A percentile compares a stretch with the other conserved stretches of the same genome.
These are phyloP conservation scores for Tolmerus cingulatus DNA, from an alignment of 2,888 invertebrate species.

Conservation along the genomic window DNA sequence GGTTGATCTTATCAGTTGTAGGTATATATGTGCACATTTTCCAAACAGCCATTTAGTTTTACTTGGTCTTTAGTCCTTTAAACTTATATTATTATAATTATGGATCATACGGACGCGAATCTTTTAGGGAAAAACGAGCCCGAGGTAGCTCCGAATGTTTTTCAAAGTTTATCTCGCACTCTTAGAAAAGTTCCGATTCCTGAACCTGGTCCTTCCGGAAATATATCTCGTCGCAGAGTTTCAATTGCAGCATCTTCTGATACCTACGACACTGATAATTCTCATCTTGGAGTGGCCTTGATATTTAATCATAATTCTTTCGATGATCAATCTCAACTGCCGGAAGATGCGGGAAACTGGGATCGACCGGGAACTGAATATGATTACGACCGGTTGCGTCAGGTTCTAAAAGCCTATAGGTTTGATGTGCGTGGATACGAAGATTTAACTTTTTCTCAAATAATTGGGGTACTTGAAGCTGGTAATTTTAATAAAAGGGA, in stretches of 20 bases:
- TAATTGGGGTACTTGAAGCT: constrained; percentile 55
- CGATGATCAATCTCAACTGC: constrained; percentile 51
- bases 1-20: background rate
- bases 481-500: constrained; percentile 59
- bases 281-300: constrained; percentile 66
- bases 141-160: background rate
- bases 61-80: background rate
- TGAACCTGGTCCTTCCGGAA: background rate
- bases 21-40: background rate
- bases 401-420: constrained; percentile 61
- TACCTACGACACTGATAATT: constrained; percentile 65
- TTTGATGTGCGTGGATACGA: constrained; percentile 64
- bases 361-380: constrained; percentile 67
- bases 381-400: constrained; percentile 66
- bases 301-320: constrained; percentile 68
- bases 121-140: background rate
- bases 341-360: background rate
- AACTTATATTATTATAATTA: background rate
- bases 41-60: background rate
- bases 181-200: background rate
- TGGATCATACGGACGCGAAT: background rate
- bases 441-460: constrained; percentile 58
- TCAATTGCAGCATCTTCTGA: constrained; percentile 55
- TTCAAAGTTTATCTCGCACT: background rate
- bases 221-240: background rate